Evolutionary conservation across 2,888 invertebrate genomes (phyloP), one percentile per base, ranked within the genome.

Genomic region (Chrysolina americana): DNA sequence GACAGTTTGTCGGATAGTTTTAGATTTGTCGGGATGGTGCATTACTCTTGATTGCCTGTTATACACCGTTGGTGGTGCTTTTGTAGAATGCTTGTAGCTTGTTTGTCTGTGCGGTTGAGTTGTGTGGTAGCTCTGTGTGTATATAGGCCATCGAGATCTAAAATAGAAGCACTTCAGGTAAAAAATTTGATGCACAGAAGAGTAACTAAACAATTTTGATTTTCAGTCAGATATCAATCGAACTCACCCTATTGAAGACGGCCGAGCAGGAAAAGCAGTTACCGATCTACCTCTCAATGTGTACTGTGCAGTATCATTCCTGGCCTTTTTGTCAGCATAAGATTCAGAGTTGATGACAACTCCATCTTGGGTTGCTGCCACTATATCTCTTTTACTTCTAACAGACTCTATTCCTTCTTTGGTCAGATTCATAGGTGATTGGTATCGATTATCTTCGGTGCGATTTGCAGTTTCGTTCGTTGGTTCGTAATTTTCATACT

Each of bases 351-450:
- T 85, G 59, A 87, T 83, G n/a, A 85, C 82, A 71, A 88, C 81
- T 53, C 88, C 89, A 81, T 86, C 86, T 9, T 79, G 56, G 13
- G 85, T 85, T 19, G 83, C 79, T 11, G 81, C 82, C 15, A 83
- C 70, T 50, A 89, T 86, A 48, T 88, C 87, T 69, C 90, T 86
- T 78, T 86, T 83, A 78, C 82, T 84, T 77, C 89, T 87, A 41
- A 23, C 71, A 21, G 63, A 62, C 41, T 80, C 75, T 68, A 72
- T 74, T 56, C 76, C 77, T 19, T 80, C 75, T 70, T 81, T 80
- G 9, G 79, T 79, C 15, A 68, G 41, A 21, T 68, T 68, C 48
- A 68, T 41, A 15, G 53, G 68, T 8, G 68, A 68, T 17, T 68
- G 41, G 68, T 68, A 68, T 68, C 48, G 68, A 41, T 17, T 4